Conservation (phyloP, 2,797 vertebrate species). For the Chrosomus eos region DNA sequence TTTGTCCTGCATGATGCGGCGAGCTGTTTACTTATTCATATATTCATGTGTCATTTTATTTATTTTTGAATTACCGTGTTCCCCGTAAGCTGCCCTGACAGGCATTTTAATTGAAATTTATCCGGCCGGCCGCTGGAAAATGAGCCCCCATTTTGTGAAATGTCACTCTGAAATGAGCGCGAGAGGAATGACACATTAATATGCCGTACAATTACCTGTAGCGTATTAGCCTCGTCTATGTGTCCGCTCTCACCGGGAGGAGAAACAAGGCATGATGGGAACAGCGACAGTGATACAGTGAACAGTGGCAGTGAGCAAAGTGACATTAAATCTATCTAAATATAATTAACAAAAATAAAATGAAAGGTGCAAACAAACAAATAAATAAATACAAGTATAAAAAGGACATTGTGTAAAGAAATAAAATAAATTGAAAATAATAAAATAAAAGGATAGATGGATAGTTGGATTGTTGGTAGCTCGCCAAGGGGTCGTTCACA, state of each 20-base stretch:
- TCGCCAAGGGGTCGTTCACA: too few species aligned
- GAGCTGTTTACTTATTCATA: constrained; percentile 64
- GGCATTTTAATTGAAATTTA: constrained; percentile 77
- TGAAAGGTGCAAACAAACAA: neutral
- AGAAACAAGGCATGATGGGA: constrained; percentile 39
- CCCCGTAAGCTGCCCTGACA: constrained; percentile 70
- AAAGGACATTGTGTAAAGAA: too few species aligned
- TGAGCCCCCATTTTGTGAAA: constrained; percentile 53
- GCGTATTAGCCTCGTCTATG: constrained; percentile 72
- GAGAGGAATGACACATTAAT: constrained; percentile 72
- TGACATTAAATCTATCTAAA: too few species aligned
- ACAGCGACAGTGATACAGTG: too few species aligned
- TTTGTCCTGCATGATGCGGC: constrained; percentile 25
- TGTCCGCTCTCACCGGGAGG: constrained; percentile 70
- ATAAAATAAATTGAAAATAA: too few species aligned
- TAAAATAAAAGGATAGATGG: too few species aligned
- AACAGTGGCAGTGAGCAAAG: neutral
- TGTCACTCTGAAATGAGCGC: constrained; percentile 66
- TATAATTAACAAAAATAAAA: neutral
- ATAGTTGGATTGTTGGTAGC: too few species aligned
- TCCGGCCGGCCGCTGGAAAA: constrained; percentile 64
- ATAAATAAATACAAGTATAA: neutral
- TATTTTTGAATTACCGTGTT: constrained; percentile 61
- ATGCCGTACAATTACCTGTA: constrained; percentile 69
- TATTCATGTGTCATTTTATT: constrained; percentile 64